phyloP scores from a whole-genome alignment of 2,113 vertebrate species.

The Cyphomyrus plagiostoma region DNA sequence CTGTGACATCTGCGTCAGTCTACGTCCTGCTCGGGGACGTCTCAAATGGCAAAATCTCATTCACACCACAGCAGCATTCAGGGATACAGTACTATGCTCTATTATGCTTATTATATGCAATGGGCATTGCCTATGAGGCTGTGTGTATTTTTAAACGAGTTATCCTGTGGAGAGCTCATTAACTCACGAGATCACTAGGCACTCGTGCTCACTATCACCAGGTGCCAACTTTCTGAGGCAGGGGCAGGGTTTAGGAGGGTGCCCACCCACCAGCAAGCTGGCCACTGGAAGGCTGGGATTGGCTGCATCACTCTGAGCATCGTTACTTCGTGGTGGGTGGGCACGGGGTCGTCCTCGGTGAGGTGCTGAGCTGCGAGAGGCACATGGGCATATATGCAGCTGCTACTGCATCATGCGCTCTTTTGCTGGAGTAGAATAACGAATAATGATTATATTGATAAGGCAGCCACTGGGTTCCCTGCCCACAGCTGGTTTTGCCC shows the following conservation, averaged over 20 bases:
- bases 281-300: too few relatives aligned
- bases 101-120: constrained; percentile 40
- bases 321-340: constrained; percentile 24
- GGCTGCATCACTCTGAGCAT: not conserved
- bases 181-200: constrained; percentile 12
- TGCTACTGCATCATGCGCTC: not conserved
- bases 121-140: constrained; percentile 28
- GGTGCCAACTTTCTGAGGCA: constrained; percentile 5
- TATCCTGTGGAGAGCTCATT: constrained; percentile 15
- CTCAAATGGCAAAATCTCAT: not conserved
- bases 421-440: not conserved
- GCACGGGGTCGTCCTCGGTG: not conserved
- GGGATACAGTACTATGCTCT: constrained; percentile 37
- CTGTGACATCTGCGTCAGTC: not conserved
- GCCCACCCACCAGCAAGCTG: not conserved
- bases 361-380: constrained; percentile 32
- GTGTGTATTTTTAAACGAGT: constrained; percentile 27
- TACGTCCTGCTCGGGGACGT: not conserved
- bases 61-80: constrained; percentile 26
- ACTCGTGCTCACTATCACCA: not conserved
- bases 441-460: constrained; percentile 17
- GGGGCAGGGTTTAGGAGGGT: not conserved
- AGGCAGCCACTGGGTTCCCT: constrained; percentile 11
- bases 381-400: constrained; percentile 26
- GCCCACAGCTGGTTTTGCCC: constrained; percentile 9